Conservation (phyloP, 2,113 vertebrate species). For the Erinaceus europaeus region DNA sequence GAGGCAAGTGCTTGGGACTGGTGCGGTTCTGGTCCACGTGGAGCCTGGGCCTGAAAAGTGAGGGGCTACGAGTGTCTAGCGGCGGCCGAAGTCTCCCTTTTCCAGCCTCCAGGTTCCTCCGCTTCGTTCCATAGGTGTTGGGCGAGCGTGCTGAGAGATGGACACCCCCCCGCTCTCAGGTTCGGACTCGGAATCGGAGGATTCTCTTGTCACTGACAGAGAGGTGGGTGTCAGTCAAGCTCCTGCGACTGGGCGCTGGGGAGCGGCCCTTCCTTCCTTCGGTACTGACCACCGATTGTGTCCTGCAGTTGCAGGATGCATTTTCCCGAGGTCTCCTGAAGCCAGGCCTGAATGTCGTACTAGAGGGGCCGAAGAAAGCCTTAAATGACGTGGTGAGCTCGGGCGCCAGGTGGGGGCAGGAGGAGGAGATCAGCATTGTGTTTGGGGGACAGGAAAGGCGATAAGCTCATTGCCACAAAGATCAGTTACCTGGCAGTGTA, state of each 20-base stretch:
- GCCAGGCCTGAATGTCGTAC: slow-evolving; percentile 91
- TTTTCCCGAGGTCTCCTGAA: slow-evolving; percentile 89
- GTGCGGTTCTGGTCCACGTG: not conserved
- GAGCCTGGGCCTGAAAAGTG: fast-evolving
- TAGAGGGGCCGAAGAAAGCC: slow-evolving; percentile 83
- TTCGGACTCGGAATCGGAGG: slow-evolving; percentile 86
- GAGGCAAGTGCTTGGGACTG: fast-evolving
- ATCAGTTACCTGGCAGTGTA: not conserved
- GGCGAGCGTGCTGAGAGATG: slow-evolving; percentile 13
- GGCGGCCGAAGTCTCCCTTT: not conserved
- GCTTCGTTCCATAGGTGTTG: not conserved
- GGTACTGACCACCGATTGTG: not conserved
- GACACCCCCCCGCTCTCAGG: slow-evolving; percentile 70
- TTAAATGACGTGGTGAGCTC: slow-evolving; percentile 89
- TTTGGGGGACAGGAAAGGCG: not conserved
- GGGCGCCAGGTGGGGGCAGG: not conserved
- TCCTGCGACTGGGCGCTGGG: not conserved
- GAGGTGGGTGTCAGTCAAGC: slow-evolving; percentile 78
- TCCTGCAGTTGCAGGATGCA: slow-evolving; percentile 90
- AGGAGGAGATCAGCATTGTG: not conserved
- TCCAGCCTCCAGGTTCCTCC: not conserved
- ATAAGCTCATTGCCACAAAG: not conserved
- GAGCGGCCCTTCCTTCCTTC: not conserved
- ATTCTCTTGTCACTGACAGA: slow-evolving; percentile 82
- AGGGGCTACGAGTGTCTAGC: not conserved